Conservation (phyloP, 2,797 vertebrate species). For the Nasua narica region DNA sequence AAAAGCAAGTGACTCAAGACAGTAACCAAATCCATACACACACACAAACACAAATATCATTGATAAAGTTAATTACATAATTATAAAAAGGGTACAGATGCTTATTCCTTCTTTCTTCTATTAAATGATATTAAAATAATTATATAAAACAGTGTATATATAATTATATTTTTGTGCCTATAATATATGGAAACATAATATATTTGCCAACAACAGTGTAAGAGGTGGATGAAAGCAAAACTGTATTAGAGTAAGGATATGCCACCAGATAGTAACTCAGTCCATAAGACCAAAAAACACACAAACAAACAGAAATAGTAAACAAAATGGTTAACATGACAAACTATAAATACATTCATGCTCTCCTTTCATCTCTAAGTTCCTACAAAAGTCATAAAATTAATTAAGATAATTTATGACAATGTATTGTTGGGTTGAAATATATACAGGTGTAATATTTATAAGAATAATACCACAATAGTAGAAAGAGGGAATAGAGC, state of each 20-base stretch:
- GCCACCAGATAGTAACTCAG: neutral
- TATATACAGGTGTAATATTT: neutral
- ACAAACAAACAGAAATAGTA: neutral
- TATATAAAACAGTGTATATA: neutral
- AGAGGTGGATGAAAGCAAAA: neutral
- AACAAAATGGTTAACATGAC: neutral
- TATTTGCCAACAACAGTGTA: neutral
- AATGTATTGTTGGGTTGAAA: neutral
- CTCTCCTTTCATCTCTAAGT: neutral
- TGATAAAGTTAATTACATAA: constrained; percentile 3
- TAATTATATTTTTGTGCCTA: neutral
- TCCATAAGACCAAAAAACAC: neutral
- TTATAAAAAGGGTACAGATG: neutral
- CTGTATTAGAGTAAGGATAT: neutral
- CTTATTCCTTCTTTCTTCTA: neutral
- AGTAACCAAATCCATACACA: neutral
- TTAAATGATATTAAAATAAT: neutral
- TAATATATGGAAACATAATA: neutral
- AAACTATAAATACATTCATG: neutral
- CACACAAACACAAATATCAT: neutral
- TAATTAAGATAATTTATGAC: constrained; percentile 3
- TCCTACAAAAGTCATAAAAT: neutral
- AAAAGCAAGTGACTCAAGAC: neutral
- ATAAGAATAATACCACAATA: neutral
- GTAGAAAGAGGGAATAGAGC: neutral